Percentiles rank a stretch among this genome's conserved stretches.
Evolutionary conservation across 2,797 vertebrate genomes (phyloP).

Genomic region (Arctocebus calabarensis): DNA sequence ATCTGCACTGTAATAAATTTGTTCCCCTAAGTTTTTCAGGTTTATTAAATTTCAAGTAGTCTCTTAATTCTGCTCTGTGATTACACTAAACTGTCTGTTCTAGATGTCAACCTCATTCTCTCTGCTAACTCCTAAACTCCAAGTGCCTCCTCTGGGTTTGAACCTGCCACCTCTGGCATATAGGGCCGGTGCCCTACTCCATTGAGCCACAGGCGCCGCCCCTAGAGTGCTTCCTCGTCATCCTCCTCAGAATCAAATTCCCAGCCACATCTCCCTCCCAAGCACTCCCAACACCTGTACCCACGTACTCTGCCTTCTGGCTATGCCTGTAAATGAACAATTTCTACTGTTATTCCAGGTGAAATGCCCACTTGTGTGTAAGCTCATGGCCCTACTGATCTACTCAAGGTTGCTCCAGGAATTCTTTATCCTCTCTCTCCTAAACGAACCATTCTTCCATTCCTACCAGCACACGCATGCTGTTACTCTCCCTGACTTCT

Average conservation of each 20-base stretch:
- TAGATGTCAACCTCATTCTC: background rate
- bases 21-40: background rate
- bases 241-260: background rate
- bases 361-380: background rate
- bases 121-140: background rate
- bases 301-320: background rate
- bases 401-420: background rate
- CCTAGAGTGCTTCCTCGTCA: background rate
- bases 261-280: background rate
- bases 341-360: background rate
- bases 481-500: background rate
- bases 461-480: background rate
- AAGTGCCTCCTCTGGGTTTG: background rate
- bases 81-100: background rate
- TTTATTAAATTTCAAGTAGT: constrained; percentile 8
- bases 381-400: background rate
- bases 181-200: no score
- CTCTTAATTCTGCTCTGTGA: background rate
- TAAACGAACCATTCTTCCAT: background rate
- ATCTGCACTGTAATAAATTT: background rate
- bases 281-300: background rate
- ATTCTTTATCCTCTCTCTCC: background rate
- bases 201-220: no score
- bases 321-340: background rate
- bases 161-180: no score